A percentile compares a stretch with the other conserved stretches of the same genome.
These are phyloP conservation scores for Acinonyx jubatus DNA, from an alignment of 2,113 vertebrate species.

Conservation along the genomic window DNA sequence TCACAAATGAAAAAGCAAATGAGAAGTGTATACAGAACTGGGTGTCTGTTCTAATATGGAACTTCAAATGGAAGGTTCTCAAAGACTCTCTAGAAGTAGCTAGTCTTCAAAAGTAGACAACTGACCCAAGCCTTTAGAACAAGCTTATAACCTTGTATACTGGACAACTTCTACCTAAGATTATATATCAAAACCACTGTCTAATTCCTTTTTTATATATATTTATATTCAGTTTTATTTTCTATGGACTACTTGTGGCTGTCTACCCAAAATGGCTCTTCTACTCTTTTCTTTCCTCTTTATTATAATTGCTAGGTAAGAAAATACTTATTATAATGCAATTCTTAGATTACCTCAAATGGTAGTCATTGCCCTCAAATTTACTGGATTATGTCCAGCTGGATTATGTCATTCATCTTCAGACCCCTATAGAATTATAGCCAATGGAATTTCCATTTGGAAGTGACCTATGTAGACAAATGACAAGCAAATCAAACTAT, in stretches of 20 bases:
- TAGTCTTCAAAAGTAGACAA: background rate
- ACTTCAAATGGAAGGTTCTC: background rate
- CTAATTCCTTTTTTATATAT: background rate
- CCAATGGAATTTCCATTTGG: no score
- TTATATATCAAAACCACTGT: background rate
- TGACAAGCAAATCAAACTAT: no score
- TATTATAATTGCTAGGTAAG: background rate
- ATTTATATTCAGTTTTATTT: background rate
- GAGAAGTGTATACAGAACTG: background rate
- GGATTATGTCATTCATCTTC: no score
- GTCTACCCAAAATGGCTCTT: background rate
- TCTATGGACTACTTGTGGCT: background rate
- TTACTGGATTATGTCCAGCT: background rate
- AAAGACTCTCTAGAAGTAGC: background rate
- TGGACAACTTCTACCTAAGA: background rate
- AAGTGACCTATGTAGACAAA: no score
- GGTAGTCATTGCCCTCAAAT: background rate
- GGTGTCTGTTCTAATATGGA: background rate
- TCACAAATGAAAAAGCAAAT: background rate
- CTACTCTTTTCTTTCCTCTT: background rate
- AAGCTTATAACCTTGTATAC: background rate
- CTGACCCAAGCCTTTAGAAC: background rate
- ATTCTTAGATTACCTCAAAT: background rate
- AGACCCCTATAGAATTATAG: no score
- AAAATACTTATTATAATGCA: background rate